Conservation (phyloP, 1,140 invertebrate species). For the Alviniconcha marisindica region DNA sequence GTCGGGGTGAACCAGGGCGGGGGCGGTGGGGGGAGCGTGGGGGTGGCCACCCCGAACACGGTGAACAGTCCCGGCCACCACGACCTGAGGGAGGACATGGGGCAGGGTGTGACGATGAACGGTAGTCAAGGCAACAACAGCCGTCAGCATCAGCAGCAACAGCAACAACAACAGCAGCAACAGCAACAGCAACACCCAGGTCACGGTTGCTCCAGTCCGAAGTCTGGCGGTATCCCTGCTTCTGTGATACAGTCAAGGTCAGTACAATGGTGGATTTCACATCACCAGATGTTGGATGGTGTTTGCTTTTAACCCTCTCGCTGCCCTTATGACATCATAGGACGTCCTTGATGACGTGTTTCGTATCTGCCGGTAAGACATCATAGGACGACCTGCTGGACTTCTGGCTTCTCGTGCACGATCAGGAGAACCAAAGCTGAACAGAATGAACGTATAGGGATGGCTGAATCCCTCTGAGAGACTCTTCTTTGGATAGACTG, state of each 20-base stretch:
- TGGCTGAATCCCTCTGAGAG: too few relatives aligned
- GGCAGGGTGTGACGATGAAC: constrained; percentile 19
- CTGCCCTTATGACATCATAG: too few relatives aligned
- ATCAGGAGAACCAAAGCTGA: too few relatives aligned
- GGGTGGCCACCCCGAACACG: constrained; percentile 44
- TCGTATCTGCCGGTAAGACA: too few relatives aligned
- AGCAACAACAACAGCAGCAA: constrained; percentile 9
- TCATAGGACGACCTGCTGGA: too few relatives aligned
- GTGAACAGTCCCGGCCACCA: constrained; percentile 39
- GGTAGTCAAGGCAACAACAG: neutral
- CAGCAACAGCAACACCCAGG: constrained; percentile 48
- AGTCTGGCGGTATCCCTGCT: constrained; percentile 59
- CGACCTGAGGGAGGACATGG: constrained; percentile 27
- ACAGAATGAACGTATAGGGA: too few relatives aligned
- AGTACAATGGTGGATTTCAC: too few relatives aligned
- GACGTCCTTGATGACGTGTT: too few relatives aligned
- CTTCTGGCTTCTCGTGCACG: too few relatives aligned
- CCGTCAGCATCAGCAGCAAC: constrained; percentile 8
- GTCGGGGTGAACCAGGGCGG: constrained; percentile 18
- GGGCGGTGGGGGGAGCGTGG: constrained; percentile 49
- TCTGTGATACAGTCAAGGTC: constrained; percentile 69
- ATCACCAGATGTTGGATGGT: too few relatives aligned
- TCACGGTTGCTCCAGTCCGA: constrained; percentile 60
- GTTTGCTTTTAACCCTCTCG: too few relatives aligned
- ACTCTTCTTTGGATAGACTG: too few relatives aligned